Evolutionary conservation across 2,113 vertebrate species (phyloP).

Genomic region (Nothoprocta pentlandii): DNA sequence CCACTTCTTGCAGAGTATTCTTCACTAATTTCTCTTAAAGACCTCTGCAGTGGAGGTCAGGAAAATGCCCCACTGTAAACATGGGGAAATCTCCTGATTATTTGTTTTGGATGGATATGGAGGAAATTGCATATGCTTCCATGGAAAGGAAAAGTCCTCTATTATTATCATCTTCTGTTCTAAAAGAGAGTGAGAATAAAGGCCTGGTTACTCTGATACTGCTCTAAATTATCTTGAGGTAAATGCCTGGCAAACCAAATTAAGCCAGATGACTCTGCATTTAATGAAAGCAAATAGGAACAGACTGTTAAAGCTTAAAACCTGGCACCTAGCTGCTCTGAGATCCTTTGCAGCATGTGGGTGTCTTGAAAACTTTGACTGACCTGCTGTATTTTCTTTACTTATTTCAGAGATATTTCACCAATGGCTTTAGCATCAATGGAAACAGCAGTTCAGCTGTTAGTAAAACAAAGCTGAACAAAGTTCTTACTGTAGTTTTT

Average conservation of each 20-base stretch:
- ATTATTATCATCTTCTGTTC: constrained; percentile 41
- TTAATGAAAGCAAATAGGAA: not conserved
- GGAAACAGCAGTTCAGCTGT: not conserved
- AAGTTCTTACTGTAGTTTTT: not conserved
- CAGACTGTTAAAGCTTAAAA: not conserved
- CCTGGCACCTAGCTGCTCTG: not conserved
- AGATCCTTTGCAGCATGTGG: not conserved
- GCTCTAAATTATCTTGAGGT: constrained; percentile 19
- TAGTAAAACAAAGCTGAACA: not conserved
- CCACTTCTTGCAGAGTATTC: constrained; percentile 9
- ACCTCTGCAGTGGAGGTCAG: constrained; percentile 50
- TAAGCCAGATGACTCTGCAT: not conserved
- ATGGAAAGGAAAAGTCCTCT: constrained; percentile 31
- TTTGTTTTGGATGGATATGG: constrained; percentile 60
- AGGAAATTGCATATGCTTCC: constrained; percentile 59
- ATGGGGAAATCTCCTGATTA: constrained; percentile 59
- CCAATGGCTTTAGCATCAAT: not conserved
- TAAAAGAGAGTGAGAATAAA: not conserved
- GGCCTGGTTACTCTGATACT: constrained; percentile 5
- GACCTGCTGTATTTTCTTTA: not conserved
- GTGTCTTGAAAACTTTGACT: not conserved
- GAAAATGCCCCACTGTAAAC: constrained; percentile 50
- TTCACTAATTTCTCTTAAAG: constrained; percentile 36
- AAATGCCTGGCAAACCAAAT: constrained; percentile 39
- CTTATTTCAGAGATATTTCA: constrained; percentile 15